Base-by-base conservation (phyloP, 2,888 invertebrate species). In the Reticulitermes lucifugus region DNA sequence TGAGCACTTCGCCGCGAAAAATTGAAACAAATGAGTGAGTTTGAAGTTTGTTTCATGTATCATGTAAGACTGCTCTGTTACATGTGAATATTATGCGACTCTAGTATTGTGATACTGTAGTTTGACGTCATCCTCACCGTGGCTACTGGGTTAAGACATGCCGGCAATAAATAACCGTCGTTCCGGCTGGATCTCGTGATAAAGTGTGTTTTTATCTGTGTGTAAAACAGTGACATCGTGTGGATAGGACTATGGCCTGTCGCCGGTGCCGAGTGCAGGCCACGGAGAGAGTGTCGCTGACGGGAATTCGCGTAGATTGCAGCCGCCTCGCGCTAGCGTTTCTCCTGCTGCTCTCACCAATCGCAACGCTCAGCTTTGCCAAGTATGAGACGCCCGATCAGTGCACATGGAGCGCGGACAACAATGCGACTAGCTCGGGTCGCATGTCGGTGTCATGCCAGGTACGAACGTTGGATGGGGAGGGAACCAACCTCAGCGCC, bases 391-490 rank as follows among this genome's bases (percentile, higher is more conserved):
- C 91, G 55, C 90, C 90, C 41, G 92, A 92, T 87, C 91, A 91
- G 87, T 92, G 92, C 88, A 89, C 90, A 60, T 92, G 91, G 91
- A 88, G 91, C 87, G 90, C 91, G 86, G 92, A 92, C 87, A 91
- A 91, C 89, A 91, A 91, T 88, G 92, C 92, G 87, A 91, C 91
- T 90, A 84, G 87, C 35, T 87, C 87, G 85, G 89, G 89, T 70
- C 71, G 92, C 87, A 91, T 93, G 88, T 92, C 92, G 88, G 93
- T 95, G 87, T 92, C 94, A 86, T 96, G 96, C 90, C 93, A 93
- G 89, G 92, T 96, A 89, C 93, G 95, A 88, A 94, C 95, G 87
- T 93, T 96, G 86, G 96, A 96, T 88, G 93, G 94, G 84, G 93
- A 94, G 87, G 94, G 94, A 80, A 93, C 94, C 88, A 95, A 95